These are phyloP conservation scores for Colinus virginianus DNA, from an alignment of 2,113 vertebrate genomes.

Conservation along the genomic window DNA sequence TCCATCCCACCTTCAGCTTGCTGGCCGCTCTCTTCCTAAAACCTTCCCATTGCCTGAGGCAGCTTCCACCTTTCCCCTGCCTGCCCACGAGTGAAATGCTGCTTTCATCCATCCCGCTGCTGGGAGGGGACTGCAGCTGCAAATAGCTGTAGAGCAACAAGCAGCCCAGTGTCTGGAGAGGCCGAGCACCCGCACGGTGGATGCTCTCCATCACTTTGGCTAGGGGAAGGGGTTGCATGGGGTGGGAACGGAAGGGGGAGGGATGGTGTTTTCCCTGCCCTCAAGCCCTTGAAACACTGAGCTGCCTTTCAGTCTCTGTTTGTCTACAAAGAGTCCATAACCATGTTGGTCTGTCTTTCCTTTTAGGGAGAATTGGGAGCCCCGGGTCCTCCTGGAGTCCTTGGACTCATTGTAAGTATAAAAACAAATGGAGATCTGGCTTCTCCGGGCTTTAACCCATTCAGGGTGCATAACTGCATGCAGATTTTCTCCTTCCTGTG, in stretches of 20 bases:
- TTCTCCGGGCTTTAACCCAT: background rate
- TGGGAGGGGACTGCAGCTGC: conserved; percentile 47
- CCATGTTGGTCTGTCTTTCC: conserved; percentile 72
- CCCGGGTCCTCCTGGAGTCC: conserved; percentile 94
- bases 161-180: conserved; percentile 64
- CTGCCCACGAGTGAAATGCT: background rate
- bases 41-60: background rate
- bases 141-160: conserved; percentile 65
- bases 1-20: background rate
- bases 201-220: background rate
- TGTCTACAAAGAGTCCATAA: conserved; percentile 66
- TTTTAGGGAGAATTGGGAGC: conserved; percentile 92
- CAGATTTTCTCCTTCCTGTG: conserved; percentile 25
- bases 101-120: conserved; percentile 3
- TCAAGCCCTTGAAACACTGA: conserved; percentile 69
- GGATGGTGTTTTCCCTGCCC: background rate
- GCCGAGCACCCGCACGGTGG: conserved; percentile 1
- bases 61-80: background rate
- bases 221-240: background rate
- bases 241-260: background rate
- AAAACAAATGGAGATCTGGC: conserved; percentile 24
- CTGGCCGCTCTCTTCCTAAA: fast-evolving
- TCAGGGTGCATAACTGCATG: background rate
- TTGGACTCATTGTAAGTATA: conserved; percentile 94
- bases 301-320: conserved; percentile 79